Percentiles rank a stretch among this genome's conserved stretches.
Evolutionary conservation across 2,113 vertebrate genomes (phyloP).

Genomic region (Mormyrus lacerda): DNA sequence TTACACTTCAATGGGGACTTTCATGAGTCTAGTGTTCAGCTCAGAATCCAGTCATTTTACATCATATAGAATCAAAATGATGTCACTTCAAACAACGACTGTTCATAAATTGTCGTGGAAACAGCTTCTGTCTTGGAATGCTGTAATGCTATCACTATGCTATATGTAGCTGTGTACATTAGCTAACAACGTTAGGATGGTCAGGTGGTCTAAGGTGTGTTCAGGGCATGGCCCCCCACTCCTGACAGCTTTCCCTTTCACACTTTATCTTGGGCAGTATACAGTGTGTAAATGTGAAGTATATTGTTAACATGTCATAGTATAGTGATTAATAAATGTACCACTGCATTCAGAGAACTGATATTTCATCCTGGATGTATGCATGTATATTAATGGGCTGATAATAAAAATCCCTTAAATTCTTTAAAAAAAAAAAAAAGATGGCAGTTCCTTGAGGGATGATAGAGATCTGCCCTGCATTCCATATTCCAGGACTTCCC

Average conservation of each 20-base stretch:
- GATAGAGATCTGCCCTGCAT: background rate
- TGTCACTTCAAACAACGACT: background rate
- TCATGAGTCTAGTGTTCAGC: background rate
- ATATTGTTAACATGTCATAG: background rate
- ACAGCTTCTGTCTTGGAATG: background rate
- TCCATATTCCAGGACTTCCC: background rate
- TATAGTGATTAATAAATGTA: background rate
- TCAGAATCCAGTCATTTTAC: background rate
- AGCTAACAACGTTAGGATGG: background rate
- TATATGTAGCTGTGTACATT: background rate
- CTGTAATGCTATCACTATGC: background rate
- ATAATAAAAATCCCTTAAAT: background rate
- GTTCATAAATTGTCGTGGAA: background rate
- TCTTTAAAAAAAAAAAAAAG: background rate
- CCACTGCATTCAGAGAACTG: background rate
- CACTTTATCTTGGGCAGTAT: background rate
- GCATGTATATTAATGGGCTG: background rate
- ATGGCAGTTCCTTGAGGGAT: background rate
- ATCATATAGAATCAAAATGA: background rate
- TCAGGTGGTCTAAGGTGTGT: background rate
- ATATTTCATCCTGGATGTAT: background rate
- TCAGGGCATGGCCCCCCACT: background rate
- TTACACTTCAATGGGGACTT: background rate
- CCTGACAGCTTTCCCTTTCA: background rate
- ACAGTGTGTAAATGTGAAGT: background rate